Evolutionary conservation across 2,888 invertebrate species (phyloP), one percentile per base, ranked within the genome.

Genomic region (Pandemis heparana): DNA sequence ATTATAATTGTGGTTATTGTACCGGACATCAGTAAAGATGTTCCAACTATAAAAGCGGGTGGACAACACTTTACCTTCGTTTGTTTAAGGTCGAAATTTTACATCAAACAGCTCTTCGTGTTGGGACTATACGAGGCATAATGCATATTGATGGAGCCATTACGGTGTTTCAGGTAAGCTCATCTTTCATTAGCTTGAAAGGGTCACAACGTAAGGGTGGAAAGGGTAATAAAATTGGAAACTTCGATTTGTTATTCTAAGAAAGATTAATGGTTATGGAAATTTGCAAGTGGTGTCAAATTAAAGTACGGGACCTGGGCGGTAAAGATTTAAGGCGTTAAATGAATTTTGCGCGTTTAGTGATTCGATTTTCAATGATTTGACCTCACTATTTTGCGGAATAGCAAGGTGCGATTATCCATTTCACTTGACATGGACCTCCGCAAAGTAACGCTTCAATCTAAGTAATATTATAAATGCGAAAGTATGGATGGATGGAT

Each of bases 141-240:
- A 92, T 91, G 84, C 84, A 84, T 88, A 91, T 91, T 89, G 88
- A 90, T 90, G 87, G 85, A 70, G 77, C 88, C 88, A 90, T 90
- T 90, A 90, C 84, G 87, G 83, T 83, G 86, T 88, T 90, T 89
- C 82, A 86, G 83, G 75, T 77, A 75, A 81, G 75, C 81, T 89
- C 86, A 83, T 84, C 84, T 85, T 83, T 87, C 86, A 88, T 89
- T 87, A 88, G 83, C 83, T 80, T 85, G 80, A 84, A 83, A 83
- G 85, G 81, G 78, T 75, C 69, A 61, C 69, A 63, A 43, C 63
- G 79, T 77, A 80, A 79, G 80, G 84, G 83, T 80, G 79, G 72
- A 72, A 80, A 79, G 77, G 81, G 81, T 84, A 88, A 88, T 83
- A 82, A 81, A 86, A 87, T 89, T 87, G 84, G 80, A 83, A 81